Evolutionary conservation across 37 sponge, comb jelly and placozoan genomes (phyloP).

Genomic region (Tethya wilhelma): DNA sequence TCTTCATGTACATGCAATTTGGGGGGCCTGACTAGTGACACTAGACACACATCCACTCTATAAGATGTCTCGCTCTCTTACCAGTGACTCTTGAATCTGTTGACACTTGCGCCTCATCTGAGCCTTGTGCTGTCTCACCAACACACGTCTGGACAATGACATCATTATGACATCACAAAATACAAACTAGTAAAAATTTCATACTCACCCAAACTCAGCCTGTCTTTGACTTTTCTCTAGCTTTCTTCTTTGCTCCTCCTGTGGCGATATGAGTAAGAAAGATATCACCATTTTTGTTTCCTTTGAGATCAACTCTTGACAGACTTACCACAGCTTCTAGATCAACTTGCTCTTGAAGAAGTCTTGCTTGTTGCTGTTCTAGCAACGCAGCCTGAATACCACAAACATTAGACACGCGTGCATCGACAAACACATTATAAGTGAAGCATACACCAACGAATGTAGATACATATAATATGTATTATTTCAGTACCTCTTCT

Average conservation of each 20-base stretch:
- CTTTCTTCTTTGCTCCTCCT: slow-evolving; percentile 78
- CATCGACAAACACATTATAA: too few relatives aligned
- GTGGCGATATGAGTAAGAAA: neutral
- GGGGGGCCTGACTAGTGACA: too few relatives aligned
- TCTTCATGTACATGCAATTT: too few relatives aligned
- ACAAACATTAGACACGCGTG: too few relatives aligned
- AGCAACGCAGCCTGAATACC: slow-evolving; percentile 60
- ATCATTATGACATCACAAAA: neutral
- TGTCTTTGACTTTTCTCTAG: slow-evolving; percentile 58
- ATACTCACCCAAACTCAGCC: slow-evolving; percentile 63
- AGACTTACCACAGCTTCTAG: slow-evolving; percentile 74
- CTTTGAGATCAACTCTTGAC: neutral
- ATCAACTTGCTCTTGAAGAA: slow-evolving; percentile 71
- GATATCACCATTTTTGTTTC: slow-evolving; percentile 1
- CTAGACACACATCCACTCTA: neutral
- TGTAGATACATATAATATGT: neutral
- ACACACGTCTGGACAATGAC: slow-evolving; percentile 56
- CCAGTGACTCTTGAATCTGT: slow-evolving; percentile 93
- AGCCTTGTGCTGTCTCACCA: slow-evolving; percentile 75
- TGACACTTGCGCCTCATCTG: slow-evolving; percentile 80
- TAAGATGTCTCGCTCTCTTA: slow-evolving; percentile 10
- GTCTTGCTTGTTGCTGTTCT: slow-evolving; percentile 59
- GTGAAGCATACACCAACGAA: neutral
- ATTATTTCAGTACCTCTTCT: slow-evolving; percentile 58
- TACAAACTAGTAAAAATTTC: neutral